Evolutionary conservation across 2,888 invertebrate species (phyloP), one percentile per base, ranked within the genome.

Genomic region (Lithophane semibrunnea): DNA sequence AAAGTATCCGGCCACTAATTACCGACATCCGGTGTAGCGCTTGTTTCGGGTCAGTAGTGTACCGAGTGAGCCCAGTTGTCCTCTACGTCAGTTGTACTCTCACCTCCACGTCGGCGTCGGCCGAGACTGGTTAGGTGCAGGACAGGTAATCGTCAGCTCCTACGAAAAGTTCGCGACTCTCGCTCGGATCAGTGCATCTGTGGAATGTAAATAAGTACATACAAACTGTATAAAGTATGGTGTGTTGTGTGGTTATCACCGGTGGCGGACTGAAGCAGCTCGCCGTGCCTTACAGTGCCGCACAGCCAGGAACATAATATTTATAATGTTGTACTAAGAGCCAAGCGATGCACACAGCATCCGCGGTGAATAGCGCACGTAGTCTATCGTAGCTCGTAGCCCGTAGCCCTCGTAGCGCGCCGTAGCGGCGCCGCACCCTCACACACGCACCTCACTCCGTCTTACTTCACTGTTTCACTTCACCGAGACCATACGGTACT

Each of bases 351-450:
- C 54, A 13, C 58, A 3, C 73, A 47, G 70, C 75, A 61, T 68
- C 56, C 61, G 69, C 72, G 44, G 79, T 66, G 54, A 63, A 58
- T 58, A 73, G 47, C 67, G 67, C 82, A 49, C 64, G 52, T 64
- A 80, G 80, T 49, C 49, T 18, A 60, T 42, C 63, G 72, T 47
- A 77, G 63, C 70, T 24, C 54, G 75, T 65, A 78, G 71, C 68
- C 13, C 69, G 69, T 84, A 73, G 75, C 66, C 82, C 79, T 72
- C 86, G 84, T 85, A 79, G 80, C 72, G 49, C 77, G 73, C 71
- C 78, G 75, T 79, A 77, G 86, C 77, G 52, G 73, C 29, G 64
- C 64, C 52, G 75, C 84, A 77, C 80, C 63, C 80, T 68, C 77
- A 73, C 73, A 84, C 75, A 75, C 74, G 67, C 75, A 69, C 74